These are phyloP conservation scores for Agriotes lineatus DNA, from an alignment of 2,888 invertebrate genomes.

Conservation along the genomic window DNA sequence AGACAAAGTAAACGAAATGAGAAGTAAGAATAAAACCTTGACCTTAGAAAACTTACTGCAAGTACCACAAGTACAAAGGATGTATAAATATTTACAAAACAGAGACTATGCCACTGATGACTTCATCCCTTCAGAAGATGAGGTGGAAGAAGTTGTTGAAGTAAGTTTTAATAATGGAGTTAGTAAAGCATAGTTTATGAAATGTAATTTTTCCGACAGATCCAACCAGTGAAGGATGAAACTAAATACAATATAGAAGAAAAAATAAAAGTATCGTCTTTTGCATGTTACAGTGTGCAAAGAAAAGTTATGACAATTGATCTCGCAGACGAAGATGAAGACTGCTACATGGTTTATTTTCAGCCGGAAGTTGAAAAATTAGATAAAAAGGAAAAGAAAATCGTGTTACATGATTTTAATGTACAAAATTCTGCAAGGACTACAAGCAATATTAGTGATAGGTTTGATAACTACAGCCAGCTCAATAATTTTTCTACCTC, in stretches of 20 bases:
- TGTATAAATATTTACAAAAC: constrained; percentile 25
- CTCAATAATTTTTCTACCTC: constrained; percentile 29
- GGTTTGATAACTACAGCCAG: not conserved
- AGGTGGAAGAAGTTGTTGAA: constrained; percentile 15
- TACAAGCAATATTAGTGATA: constrained; percentile 15
- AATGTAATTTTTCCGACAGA: too few species aligned
- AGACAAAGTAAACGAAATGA: constrained; percentile 25
- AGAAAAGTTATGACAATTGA: constrained; percentile 13
- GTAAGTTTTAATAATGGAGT: not conserved
- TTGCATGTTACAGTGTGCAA: not conserved
- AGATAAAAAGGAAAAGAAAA: not conserved
- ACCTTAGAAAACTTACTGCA: constrained; percentile 16
- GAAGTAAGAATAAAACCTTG: not conserved
- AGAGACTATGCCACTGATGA: constrained; percentile 41
- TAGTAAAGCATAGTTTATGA: not conserved
- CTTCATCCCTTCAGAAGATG: constrained; percentile 33
- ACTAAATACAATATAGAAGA: not conserved
- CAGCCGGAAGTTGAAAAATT: not conserved
- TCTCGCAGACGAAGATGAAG: constrained; percentile 24
- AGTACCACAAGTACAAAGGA: constrained; percentile 20
- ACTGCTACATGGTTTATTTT: constrained; percentile 14
- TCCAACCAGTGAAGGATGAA: not conserved
- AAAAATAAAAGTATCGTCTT: not conserved
- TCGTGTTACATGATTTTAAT: not conserved
- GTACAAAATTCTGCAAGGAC: constrained; percentile 1